A percentile compares a stretch with the other conserved stretches of the same genome.
Evolutionary conservation across 1,140 invertebrate genomes (phyloP).

Genomic region (Zaprionus africanus): DNA sequence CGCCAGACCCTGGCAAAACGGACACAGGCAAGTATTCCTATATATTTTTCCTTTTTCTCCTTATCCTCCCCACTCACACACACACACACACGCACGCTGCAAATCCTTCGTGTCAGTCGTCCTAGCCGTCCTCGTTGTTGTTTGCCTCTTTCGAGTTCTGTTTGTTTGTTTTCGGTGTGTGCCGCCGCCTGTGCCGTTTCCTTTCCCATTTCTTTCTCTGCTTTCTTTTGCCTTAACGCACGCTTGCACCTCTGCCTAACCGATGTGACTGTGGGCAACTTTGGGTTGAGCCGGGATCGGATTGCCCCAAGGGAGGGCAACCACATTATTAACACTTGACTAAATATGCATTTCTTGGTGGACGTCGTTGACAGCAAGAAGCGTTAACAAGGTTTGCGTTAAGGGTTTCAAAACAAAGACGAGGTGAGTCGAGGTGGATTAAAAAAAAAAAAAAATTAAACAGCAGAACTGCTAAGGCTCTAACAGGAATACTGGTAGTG

Average conservation of each 20-base stretch:
- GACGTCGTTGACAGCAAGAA: constrained; percentile 67
- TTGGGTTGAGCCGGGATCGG: constrained; percentile 16
- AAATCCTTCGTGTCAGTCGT: constrained; percentile 29
- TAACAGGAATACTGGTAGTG: neutral
- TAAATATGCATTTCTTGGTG: constrained; percentile 84
- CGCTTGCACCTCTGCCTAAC: constrained; percentile 69
- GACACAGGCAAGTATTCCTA: constrained; percentile 63
- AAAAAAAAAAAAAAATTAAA: neutral
- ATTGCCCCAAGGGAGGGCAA: constrained; percentile 61
- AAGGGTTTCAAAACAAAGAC: constrained; percentile 36
- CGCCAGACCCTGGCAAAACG: constrained; percentile 41
- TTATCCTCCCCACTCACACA: neutral
- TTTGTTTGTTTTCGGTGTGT: constrained; percentile 13
- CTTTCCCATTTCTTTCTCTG: constrained; percentile 10
- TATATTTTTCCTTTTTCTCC: constrained; percentile 34
- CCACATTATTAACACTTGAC: constrained; percentile 84
- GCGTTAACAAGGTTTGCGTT: constrained; percentile 68
- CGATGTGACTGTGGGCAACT: constrained; percentile 7
- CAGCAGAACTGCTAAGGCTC: neutral
- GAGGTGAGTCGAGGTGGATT: neutral
- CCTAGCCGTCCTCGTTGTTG: constrained; percentile 38
- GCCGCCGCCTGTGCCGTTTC: neutral
- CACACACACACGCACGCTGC: neutral
- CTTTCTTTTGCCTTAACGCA: constrained; percentile 68
- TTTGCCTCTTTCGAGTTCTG: constrained; percentile 50